Evolutionary conservation across 2,888 invertebrate species (phyloP), one percentile per base, ranked within the genome.

Genomic region (Brenthis daphne): DNA sequence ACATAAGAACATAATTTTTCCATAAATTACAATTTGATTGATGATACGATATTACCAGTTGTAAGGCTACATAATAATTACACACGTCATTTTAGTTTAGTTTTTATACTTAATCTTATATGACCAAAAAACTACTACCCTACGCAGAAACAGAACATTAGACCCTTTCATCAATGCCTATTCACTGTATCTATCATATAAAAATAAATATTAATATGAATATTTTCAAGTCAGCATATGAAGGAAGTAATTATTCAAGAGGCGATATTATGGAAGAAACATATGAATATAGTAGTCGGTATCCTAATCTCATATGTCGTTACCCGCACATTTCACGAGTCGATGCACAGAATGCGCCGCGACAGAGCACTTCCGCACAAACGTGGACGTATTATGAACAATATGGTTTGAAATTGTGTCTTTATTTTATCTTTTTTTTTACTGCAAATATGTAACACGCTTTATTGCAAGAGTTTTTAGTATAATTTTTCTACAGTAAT

Each of bases 261-360:
- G 11, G 8, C 37, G 37, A 33, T 53, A 43, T 43, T 14, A 53
- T 20, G 37, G 20, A 53, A 53, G 6, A 43, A 58, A 24, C 11
- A 60, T 51, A 61, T 51, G 24, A 61, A 61, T 51, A 51, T 51
- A 61, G 61, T 29, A 53, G 33, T 43, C 63, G 60, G 50, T 60
- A 53, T 63, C 63, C 63, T 63, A 63, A 63, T 63, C 53, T 33
- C 53, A 63, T 16, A 63, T 63, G 63, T 63, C 63, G 63, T 63
- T 63, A 63, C 63, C 63, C 63, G 63, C 51, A 63, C 53, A 63
- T 63, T 63, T 63, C 53, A 63, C 63, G 63, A 43, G 63, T 37
- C 63, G 63, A 8, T 63, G 63, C 63, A 13, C 63, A 63, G 63
- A 61, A 16, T 16, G 61, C 60, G 14, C 24, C 61, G 51, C 61